Percentiles rank a stretch among this genome's conserved stretches.
These are phyloP conservation scores for Acanthurus tractus DNA, from an alignment of 2,797 vertebrate genomes.

Conservation along the genomic window DNA sequence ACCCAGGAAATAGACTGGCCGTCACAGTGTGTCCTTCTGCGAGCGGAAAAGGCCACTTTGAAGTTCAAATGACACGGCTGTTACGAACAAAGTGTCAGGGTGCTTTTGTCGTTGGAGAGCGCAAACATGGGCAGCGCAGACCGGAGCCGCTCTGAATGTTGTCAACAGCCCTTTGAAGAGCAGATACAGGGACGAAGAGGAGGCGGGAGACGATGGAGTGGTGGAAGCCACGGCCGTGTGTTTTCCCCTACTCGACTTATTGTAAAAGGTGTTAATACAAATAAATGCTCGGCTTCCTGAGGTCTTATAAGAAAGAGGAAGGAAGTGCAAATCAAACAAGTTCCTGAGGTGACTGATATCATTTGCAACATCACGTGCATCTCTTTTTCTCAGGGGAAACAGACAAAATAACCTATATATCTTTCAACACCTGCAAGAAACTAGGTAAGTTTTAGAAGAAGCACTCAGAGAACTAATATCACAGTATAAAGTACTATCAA, in stretches of 20 bases:
- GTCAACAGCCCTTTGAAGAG: conserved; percentile 37
- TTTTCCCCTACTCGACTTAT: conserved; percentile 49
- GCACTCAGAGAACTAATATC: not conserved
- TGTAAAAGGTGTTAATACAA: conserved; percentile 23
- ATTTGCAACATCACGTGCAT: not conserved
- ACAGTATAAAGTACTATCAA: not conserved
- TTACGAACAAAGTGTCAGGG: conserved; percentile 74
- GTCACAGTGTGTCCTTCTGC: conserved; percentile 42
- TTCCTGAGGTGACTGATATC: conserved; percentile 11
- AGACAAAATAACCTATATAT: not conserved
- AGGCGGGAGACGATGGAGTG: conserved; percentile 65
- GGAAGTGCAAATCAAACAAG: conserved; percentile 14
- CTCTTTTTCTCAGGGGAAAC: not conserved
- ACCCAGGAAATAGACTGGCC: conserved; percentile 61
- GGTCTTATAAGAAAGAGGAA: conserved; percentile 60
- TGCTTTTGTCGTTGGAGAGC: conserved; percentile 78
- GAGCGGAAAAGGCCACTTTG: conserved; percentile 67
- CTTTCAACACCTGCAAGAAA: not conserved
- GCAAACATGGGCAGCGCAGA: conserved; percentile 68
- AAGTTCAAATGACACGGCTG: conserved; percentile 77
- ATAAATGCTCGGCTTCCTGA: not conserved
- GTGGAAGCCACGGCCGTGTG: conserved; percentile 52
- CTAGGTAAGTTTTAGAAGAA: not conserved
- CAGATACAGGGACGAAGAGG: conserved; percentile 40
- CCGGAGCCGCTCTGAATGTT: conserved; percentile 46